These are phyloP conservation scores for Embidobia sp. DNA, from an alignment of 2,888 invertebrate genomes.

Conservation along the genomic window DNA sequence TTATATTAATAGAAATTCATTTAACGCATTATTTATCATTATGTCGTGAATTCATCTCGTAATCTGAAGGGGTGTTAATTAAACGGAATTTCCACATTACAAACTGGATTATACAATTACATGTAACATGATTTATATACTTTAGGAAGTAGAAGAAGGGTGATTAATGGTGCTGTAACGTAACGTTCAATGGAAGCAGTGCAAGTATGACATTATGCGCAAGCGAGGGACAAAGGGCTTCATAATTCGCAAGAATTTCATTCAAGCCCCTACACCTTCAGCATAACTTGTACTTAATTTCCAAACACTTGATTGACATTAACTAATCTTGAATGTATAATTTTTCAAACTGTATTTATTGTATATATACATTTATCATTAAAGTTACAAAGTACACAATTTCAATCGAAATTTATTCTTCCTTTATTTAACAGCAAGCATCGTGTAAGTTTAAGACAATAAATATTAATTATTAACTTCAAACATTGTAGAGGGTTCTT, in stretches of 20 bases:
- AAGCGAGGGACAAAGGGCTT: constrained; percentile 37
- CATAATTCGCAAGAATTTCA: constrained; percentile 32
- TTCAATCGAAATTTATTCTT: no score
- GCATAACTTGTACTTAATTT: constrained; percentile 18
- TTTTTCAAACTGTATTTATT: no score
- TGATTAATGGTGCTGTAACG: constrained; percentile 49
- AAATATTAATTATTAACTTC: no score
- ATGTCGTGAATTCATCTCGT: constrained; percentile 18
- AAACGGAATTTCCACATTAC: constrained; percentile 39
- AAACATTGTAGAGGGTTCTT: no score
- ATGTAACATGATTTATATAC: constrained; percentile 47
- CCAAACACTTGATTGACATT: neutral
- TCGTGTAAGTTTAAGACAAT: no score
- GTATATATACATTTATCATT: no score
- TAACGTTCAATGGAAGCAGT: constrained; percentile 39
- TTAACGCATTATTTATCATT: constrained; percentile 13
- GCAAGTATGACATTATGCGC: constrained; percentile 42
- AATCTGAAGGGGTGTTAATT: constrained; percentile 33
- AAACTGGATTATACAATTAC: constrained; percentile 45
- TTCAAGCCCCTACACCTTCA: constrained; percentile 1
- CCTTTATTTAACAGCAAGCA: no score
- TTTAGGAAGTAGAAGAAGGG: constrained; percentile 30
- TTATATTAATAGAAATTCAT: constrained; percentile 1
- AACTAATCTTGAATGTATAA: neutral
- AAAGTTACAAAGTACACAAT: no score